phyloP scores from a whole-genome alignment of 92 coral and sea anemone genomes.

The Blastomussa wellsi region DNA sequence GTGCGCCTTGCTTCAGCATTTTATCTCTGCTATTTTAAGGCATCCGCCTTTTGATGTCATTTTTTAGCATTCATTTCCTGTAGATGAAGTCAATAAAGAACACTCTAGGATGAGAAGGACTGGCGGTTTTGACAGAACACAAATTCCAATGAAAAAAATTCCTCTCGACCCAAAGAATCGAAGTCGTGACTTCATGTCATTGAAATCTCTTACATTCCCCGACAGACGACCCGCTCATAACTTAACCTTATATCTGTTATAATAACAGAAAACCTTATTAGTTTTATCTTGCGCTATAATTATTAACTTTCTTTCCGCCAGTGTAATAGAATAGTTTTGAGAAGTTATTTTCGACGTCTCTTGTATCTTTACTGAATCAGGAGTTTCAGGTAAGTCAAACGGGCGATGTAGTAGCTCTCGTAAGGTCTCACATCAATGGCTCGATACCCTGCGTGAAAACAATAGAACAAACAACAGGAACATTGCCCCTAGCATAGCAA shows the following conservation, averaged over 20 bases:
- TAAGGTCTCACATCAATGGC: no score
- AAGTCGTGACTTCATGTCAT: background rate
- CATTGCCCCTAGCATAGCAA: no score
- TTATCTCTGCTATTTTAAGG: no score
- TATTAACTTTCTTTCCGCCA: background rate
- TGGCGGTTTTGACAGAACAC: background rate
- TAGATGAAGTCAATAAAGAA: no score
- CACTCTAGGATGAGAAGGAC: background rate
- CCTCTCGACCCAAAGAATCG: background rate
- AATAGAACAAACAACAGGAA: no score
- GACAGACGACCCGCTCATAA: background rate
- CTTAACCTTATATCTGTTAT: conserved; percentile 3
- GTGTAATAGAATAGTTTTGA: background rate
- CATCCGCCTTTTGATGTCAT: background rate
- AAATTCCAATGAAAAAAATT: background rate
- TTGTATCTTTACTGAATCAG: background rate
- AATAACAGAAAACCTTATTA: background rate
- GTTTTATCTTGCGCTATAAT: background rate
- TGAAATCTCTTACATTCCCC: background rate
- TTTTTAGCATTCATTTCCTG: background rate
- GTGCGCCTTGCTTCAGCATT: no score
- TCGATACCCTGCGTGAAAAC: no score
- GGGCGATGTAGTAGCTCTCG: no score
- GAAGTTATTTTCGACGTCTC: background rate
- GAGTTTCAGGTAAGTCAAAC: no score